Percentiles rank a stretch among this genome's conserved stretches.
phyloP scores from a whole-genome alignment of 2,113 vertebrate genomes.

The Nestor notabilis region DNA sequence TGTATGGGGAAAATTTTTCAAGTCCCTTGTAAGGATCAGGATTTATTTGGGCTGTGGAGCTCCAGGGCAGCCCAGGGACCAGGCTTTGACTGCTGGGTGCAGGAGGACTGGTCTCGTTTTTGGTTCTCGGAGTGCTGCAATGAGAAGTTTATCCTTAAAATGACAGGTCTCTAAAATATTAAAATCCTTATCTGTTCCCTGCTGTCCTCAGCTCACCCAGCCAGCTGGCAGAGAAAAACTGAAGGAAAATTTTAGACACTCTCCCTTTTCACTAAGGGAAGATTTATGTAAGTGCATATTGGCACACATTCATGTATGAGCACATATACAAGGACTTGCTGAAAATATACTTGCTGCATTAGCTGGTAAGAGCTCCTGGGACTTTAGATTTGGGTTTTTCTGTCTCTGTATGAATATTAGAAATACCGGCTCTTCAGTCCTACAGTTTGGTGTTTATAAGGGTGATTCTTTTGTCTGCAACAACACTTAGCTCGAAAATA shows the following conservation, averaged over 20 bases:
- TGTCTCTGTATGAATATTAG: not conserved
- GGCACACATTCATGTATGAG: conserved; percentile 24
- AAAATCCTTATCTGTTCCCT: conserved; percentile 33
- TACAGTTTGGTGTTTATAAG: not conserved
- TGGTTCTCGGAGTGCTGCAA: not conserved
- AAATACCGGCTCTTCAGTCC: not conserved
- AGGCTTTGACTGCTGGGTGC: not conserved
- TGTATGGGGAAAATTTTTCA: not conserved
- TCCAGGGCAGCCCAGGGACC: not conserved
- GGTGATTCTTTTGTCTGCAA: not conserved
- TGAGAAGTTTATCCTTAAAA: conserved; percentile 42
- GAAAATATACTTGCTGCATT: conserved; percentile 1
- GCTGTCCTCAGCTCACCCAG: conserved; percentile 65
- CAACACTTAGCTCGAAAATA: not conserved
- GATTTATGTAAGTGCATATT: not conserved
- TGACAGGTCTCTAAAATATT: conserved; percentile 63
- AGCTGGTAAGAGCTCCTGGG: not conserved
- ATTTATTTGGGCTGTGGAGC: not conserved
- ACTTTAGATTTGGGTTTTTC: not conserved
- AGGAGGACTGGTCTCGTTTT: not conserved
- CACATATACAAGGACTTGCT: not conserved
- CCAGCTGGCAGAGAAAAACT: conserved; percentile 39
- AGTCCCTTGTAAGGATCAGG: not conserved
- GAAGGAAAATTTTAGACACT: not conserved
- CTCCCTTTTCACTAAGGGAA: not conserved